phyloP scores from a whole-genome alignment of 2,797 vertebrate genomes.

The Oceanodroma leucorhoa region DNA sequence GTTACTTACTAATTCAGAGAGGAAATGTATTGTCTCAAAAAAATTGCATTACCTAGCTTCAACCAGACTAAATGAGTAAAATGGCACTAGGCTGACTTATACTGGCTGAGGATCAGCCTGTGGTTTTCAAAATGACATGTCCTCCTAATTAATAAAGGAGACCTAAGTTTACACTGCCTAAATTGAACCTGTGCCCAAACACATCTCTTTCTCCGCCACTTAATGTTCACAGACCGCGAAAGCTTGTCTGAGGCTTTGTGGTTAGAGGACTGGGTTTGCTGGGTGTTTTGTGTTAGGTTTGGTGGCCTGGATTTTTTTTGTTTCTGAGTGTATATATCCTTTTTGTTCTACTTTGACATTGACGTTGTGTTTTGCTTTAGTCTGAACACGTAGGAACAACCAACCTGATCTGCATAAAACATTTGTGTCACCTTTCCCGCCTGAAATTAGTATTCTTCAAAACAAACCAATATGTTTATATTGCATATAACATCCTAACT shows the following conservation, averaged over 20 bases:
- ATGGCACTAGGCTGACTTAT: neutral
- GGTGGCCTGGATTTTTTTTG: neutral
- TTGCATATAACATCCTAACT: slow-evolving; percentile 16
- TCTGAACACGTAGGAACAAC: slow-evolving; percentile 42
- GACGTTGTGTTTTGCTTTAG: slow-evolving; percentile 44
- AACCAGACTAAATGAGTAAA: neutral
- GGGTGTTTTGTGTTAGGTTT: neutral
- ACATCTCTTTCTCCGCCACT: neutral
- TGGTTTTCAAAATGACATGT: neutral
- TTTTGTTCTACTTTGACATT: slow-evolving; percentile 54
- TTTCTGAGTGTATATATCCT: slow-evolving; percentile 3
- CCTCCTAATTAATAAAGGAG: slow-evolving; percentile 7
- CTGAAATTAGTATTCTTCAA: slow-evolving; percentile 63
- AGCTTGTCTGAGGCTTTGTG: neutral
- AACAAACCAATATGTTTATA: slow-evolving; percentile 39
- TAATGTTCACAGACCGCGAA: neutral
- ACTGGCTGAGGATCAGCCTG: neutral
- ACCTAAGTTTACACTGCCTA: neutral
- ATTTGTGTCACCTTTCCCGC: slow-evolving; percentile 31
- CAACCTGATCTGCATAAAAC: slow-evolving; percentile 17
- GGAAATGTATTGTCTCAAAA: neutral
- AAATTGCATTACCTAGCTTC: neutral
- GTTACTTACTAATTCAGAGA: neutral
- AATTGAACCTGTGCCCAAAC: slow-evolving; percentile 15
- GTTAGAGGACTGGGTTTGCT: neutral